Conservation (phyloP, 2,113 vertebrate species). For the Phyllostomus discolor region DNA sequence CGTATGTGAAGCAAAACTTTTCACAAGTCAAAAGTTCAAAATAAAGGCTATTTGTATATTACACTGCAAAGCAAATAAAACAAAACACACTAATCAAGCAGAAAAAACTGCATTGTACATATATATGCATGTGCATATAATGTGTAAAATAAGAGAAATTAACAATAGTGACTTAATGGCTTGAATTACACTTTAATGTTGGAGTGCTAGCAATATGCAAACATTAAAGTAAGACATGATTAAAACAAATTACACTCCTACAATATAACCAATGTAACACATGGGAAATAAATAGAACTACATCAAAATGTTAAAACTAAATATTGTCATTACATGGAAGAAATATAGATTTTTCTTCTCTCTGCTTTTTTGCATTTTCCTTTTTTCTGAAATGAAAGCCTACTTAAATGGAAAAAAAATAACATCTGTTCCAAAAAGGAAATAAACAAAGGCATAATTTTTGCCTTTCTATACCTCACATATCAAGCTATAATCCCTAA, state of each 20-base stretch:
- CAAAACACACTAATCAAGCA: neutral
- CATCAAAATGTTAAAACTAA: neutral
- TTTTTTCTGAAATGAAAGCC: neutral
- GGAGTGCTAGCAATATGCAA: neutral
- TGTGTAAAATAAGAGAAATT: neutral
- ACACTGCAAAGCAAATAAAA: neutral
- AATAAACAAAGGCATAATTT: neutral
- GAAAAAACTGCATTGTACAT: neutral
- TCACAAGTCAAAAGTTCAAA: neutral
- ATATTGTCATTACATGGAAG: neutral
- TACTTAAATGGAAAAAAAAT: neutral
- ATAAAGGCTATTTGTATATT: neutral
- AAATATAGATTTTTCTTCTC: neutral
- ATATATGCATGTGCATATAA: neutral
- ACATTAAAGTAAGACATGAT: neutral
- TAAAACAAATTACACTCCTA: neutral
- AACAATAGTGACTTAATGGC: neutral
- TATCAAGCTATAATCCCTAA: neutral
- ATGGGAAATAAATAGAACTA: neutral
- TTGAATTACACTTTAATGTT: neutral
- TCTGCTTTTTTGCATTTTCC: neutral
- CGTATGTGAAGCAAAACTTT: neutral
- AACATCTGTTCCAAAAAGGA: neutral
- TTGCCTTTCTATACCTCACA: neutral
- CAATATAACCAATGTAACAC: neutral